A percentile compares a stretch with the other conserved stretches of the same genome.
These are phyloP conservation scores for Phaonia tiefii DNA, from an alignment of 2,888 invertebrate species.

Conservation along the genomic window DNA sequence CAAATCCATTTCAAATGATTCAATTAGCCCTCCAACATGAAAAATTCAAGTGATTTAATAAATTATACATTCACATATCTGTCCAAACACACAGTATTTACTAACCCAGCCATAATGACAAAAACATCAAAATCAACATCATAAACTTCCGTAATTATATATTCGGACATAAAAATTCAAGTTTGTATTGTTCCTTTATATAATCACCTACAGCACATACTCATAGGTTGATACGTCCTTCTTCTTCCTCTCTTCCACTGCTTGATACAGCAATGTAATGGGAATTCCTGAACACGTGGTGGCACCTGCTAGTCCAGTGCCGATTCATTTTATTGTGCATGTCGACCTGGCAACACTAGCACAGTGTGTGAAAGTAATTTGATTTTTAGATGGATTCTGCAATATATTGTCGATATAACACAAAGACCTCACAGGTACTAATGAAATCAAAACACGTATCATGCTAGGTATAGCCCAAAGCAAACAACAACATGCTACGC, in stretches of 20 bases:
- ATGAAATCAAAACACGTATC: conserved; percentile 1
- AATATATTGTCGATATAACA: neutral
- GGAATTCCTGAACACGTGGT: conserved; percentile 88
- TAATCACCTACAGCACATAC: too few species aligned
- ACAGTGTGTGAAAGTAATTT: conserved; percentile 88
- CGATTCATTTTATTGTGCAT: conserved; percentile 89
- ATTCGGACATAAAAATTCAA: conserved; percentile 26
- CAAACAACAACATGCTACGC: too few species aligned
- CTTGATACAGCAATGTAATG: conserved; percentile 84
- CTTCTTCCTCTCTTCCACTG: conserved; percentile 30
- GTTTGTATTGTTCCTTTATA: conserved; percentile 38
- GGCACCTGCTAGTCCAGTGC: conserved; percentile 90
- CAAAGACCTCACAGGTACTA: neutral
- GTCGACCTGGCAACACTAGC: conserved; percentile 89
- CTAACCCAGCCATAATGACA: neutral
- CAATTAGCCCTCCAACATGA: too few species aligned
- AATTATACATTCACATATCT: neutral
- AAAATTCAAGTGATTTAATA: too few species aligned
- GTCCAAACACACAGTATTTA: neutral
- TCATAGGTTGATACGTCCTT: too few species aligned
- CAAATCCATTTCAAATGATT: too few species aligned
- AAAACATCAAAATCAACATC: conserved; percentile 12
- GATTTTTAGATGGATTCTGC: conserved; percentile 3
- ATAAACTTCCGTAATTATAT: too few species aligned
- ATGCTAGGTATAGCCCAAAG: too few species aligned